Base-by-base conservation (phyloP, 2,113 vertebrate species). In the Choloepus hoffmanni region DNA sequence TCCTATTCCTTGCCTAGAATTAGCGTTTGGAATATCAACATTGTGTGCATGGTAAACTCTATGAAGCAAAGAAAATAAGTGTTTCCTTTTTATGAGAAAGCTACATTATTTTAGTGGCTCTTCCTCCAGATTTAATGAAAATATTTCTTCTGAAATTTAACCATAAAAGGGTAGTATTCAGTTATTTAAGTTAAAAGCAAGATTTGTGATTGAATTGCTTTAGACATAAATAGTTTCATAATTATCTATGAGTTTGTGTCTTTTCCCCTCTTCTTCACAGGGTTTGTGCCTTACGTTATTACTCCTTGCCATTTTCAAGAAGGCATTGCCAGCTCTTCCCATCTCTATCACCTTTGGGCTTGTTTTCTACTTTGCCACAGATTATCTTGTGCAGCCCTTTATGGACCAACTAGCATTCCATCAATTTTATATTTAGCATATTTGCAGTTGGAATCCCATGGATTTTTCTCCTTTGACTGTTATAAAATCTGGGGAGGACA, bases 321-420 rank as follows among this genome's bases (percentile, higher is more conserved):
- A 99, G 97, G 99, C 99, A 8, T 99, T 99, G 95, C 99, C 99
- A 68, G 99, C 99, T 81, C 99, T 99, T 93, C 99, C 99, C 90
- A 99, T 99, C 98, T 99, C 99, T 85, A 99, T 99, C 90, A 99
- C 99, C 9, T 99, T 99, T 72, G 99, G 99, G 97, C 99, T 99
- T 60, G 99, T 99, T 98, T 99, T 99, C 98, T 99, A 99, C 98
- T 99, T 99, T 60, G 19, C 58, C 58, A 60, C 6, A 60, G 58
- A 23, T 60, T 60, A 60, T 23, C 58, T 60, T 60, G 58, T 60
- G 58, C 58, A 60, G 58, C 19, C 19, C 58, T 60, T 60, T 60
- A 23, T 23, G 19, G 58, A 60, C 58, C 58, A 60, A 60, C 19
- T 99, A 97, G 99, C 99, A 2, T 99, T 99, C 58, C 99, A 99